Conservation (phyloP, 1,140 invertebrate species). For the Drosophila nasuta region DNA sequence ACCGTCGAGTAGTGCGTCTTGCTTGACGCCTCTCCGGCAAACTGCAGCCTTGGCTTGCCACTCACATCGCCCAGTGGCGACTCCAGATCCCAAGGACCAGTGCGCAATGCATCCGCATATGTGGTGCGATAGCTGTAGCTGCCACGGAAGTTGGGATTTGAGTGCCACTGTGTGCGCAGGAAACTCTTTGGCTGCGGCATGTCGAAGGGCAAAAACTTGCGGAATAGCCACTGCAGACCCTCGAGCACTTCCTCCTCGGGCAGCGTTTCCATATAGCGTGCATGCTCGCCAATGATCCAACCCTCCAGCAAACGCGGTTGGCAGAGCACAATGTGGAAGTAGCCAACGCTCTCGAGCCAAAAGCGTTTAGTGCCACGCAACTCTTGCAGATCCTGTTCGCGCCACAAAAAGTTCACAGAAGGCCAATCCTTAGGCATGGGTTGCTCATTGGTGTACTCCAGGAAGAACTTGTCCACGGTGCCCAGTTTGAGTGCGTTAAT, state of each 20-base stretch:
- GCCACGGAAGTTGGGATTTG: slow-evolving; percentile 89
- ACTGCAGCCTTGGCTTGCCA: slow-evolving; percentile 87
- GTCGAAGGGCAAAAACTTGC: slow-evolving; percentile 77
- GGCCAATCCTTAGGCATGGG: slow-evolving; percentile 87
- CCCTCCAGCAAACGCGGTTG: slow-evolving; percentile 89
- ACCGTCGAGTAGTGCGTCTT: slow-evolving; percentile 90
- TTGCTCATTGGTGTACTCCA: slow-evolving; percentile 87
- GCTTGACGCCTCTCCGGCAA: slow-evolving; percentile 90
- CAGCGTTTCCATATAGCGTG: slow-evolving; percentile 86
- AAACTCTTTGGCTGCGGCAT: slow-evolving; percentile 61
- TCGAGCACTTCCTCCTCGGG: slow-evolving; percentile 85
- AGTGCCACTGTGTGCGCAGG: slow-evolving; percentile 87
- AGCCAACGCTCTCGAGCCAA: slow-evolving; percentile 88
- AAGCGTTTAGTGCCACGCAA: slow-evolving; percentile 65
- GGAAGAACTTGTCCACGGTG: slow-evolving; percentile 91
- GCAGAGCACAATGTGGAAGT: slow-evolving; percentile 88
- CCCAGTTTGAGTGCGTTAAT: slow-evolving; percentile 89
- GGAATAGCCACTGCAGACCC: slow-evolving; percentile 85
- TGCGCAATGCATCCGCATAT: slow-evolving; percentile 86
- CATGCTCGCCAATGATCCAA: slow-evolving; percentile 87
- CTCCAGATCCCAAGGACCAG: slow-evolving; percentile 86
- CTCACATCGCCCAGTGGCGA: slow-evolving; percentile 85
- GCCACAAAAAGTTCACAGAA: slow-evolving; percentile 86
- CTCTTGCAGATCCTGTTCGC: slow-evolving; percentile 83
- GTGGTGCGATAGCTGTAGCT: slow-evolving; percentile 90